Evolutionary conservation across 2,888 invertebrate genomes (phyloP).

Genomic region (Xestia sexstrigata): DNA sequence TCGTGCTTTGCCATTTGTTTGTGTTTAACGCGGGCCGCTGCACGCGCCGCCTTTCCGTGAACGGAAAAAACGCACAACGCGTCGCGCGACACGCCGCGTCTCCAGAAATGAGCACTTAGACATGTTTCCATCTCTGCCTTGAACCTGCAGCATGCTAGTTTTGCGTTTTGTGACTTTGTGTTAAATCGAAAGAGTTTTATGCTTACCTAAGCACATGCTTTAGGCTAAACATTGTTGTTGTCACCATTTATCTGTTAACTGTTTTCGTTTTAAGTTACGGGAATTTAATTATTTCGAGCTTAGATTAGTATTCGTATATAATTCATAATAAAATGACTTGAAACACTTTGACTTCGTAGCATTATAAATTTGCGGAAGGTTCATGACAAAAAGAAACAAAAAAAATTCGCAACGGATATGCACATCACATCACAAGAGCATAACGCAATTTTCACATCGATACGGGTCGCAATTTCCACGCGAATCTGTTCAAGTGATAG

Average conservation of each 20-base stretch:
- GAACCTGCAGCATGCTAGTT: too few relatives aligned
- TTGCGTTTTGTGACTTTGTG: too few relatives aligned
- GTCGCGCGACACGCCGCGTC: too few relatives aligned
- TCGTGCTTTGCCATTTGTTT: too few relatives aligned
- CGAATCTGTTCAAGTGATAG: constrained; percentile 42
- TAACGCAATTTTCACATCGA: constrained; percentile 41
- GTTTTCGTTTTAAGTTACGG: too few relatives aligned
- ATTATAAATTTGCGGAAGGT: background rate
- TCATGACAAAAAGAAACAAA: too few relatives aligned
- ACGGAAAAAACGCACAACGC: too few relatives aligned
- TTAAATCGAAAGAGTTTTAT: background rate
- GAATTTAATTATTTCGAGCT: background rate
- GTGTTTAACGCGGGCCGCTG: too few relatives aligned
- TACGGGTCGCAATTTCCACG: constrained; percentile 20
- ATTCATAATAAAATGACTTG: background rate
- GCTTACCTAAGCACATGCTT: background rate
- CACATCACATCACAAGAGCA: constrained; percentile 44
- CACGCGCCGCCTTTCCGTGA: too few relatives aligned
- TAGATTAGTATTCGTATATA: background rate
- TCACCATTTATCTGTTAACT: too few relatives aligned
- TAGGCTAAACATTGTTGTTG: background rate
- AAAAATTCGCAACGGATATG: background rate
- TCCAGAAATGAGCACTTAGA: too few relatives aligned
- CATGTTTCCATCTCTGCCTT: too few relatives aligned
- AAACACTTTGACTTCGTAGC: background rate